Base-by-base conservation (phyloP, 2,113 vertebrate species). In the Ahaetulla prasina region DNA sequence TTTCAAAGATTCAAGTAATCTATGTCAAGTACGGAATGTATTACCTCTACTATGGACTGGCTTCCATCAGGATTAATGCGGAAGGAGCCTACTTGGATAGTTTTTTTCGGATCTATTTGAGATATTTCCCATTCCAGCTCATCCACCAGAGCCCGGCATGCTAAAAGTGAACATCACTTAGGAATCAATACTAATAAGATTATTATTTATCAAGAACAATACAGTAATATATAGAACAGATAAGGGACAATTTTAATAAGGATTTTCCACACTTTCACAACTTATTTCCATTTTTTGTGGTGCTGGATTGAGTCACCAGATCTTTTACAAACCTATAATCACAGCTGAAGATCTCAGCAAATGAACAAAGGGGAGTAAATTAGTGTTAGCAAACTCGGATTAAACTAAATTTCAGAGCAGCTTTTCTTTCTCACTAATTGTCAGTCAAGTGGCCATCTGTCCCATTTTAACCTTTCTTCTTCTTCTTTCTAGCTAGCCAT, bases 91-190 rank as follows among this genome's bases (percentile, higher is more conserved):
- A 98, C 98, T 96, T 99, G 98, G 97, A 99, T 99, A 95, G 98
- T 99, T 96, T 99, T 99, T 96, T 98, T 98, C 45, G 99, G 98
- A 88, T 99, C 99, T 5, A 99, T 97, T 92, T 98, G 98, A 22
- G 98, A 96, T n/a, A 99, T 99, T 93, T 98, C 98, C 99, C 98
- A 99, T 91, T 99, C 99, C 97, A 99, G 96, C 96, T 99, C 99
- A 47, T 99, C 99, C 92, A 99, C 99, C 95, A 99, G 97, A 0
- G 99, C 99, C 96, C 99, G 97, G 97, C 99, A 99, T 1, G 98
- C 99, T 99, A 88, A 89, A 87, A 55, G 52, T 23, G 89, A 23
- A 47, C 12, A 87, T 89, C 0, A 0, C 18, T 3, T 45, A 92
- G 60, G 0, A 0, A 4, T 22, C 4, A 27, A 0, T 0, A 80